A percentile compares a stretch with the other conserved stretches of the same genome.
phyloP scores from a whole-genome alignment of 2,113 vertebrate species.

The Periophthalmodon schlosseri region DNA sequence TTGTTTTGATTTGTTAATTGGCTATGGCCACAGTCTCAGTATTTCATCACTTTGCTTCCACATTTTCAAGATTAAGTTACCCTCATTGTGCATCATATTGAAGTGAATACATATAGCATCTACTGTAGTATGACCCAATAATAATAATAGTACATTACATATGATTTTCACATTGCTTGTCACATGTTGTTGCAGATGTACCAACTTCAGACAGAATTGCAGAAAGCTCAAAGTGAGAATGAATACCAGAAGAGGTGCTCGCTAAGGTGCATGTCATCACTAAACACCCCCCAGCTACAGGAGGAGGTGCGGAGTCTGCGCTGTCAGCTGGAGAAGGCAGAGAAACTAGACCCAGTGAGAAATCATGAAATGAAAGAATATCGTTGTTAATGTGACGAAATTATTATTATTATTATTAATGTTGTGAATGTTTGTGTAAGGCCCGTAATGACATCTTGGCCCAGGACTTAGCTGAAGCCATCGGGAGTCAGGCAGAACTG shows the following conservation, averaged over 20 bases:
- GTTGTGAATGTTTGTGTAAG: constrained; percentile 29
- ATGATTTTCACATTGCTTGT: not conserved
- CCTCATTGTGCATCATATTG: too few species aligned
- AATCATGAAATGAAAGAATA: too few species aligned
- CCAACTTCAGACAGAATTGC: constrained; percentile 80
- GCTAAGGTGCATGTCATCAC: constrained; percentile 22
- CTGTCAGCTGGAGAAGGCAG: constrained; percentile 67
- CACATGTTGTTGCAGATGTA: constrained; percentile 74
- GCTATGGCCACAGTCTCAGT: too few species aligned
- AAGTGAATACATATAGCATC: too few species aligned
- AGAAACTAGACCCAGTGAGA: constrained; percentile 79
- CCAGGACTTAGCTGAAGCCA: constrained; percentile 80
- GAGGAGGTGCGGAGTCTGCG: constrained; percentile 77
- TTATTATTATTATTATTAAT: not conserved
- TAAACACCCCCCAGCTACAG: constrained; percentile 64
- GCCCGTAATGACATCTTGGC: constrained; percentile 81
- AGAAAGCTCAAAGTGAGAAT: constrained; percentile 66
- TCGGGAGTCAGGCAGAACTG: constrained; percentile 77
- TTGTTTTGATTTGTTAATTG: too few species aligned
- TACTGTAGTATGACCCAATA: too few species aligned
- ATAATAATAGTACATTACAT: too few species aligned
- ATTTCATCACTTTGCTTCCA: too few species aligned
- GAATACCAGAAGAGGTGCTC: constrained; percentile 75
- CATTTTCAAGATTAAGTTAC: too few species aligned
- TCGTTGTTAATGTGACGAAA: not conserved